phyloP scores from a whole-genome alignment of 2,113 vertebrate genomes.

The Ranitomeya variabilis region DNA sequence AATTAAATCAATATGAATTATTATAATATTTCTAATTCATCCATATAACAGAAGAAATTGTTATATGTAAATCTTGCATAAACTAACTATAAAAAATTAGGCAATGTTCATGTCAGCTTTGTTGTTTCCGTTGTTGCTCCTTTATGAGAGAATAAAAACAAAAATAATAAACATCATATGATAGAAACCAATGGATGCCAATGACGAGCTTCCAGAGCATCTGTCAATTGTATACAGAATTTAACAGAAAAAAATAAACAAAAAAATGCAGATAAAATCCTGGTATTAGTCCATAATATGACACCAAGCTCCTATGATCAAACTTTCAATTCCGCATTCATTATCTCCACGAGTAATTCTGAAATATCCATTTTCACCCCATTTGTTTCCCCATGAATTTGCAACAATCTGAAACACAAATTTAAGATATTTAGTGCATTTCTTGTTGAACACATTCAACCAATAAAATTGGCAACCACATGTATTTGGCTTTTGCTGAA shows the following conservation, averaged over 20 bases:
- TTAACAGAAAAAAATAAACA: too few relatives aligned
- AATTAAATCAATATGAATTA: neutral
- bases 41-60: neutral
- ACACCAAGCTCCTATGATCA: constrained; percentile 74
- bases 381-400: constrained; percentile 78
- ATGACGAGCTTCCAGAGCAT: too few relatives aligned
- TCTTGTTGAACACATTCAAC: neutral
- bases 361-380: constrained; percentile 81
- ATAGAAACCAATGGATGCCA: too few relatives aligned
- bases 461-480: neutral
- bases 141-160: too few relatives aligned
- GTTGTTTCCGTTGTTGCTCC: too few relatives aligned
- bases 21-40: neutral
- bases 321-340: constrained; percentile 78
- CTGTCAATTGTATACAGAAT: too few relatives aligned
- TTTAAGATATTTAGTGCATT: neutral
- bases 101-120: too few relatives aligned
- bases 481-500: neutral
- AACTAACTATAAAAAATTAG: neutral
- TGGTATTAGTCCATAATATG: constrained; percentile 54
- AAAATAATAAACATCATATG: too few relatives aligned
- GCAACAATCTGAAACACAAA: constrained; percentile 71
- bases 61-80: neutral
- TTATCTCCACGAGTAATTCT: constrained; percentile 77
- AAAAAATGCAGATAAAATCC: neutral